These are phyloP conservation scores for Caenorhabditis sp. DNA, from an alignment of 2,888 invertebrate species.

Conservation along the genomic window DNA sequence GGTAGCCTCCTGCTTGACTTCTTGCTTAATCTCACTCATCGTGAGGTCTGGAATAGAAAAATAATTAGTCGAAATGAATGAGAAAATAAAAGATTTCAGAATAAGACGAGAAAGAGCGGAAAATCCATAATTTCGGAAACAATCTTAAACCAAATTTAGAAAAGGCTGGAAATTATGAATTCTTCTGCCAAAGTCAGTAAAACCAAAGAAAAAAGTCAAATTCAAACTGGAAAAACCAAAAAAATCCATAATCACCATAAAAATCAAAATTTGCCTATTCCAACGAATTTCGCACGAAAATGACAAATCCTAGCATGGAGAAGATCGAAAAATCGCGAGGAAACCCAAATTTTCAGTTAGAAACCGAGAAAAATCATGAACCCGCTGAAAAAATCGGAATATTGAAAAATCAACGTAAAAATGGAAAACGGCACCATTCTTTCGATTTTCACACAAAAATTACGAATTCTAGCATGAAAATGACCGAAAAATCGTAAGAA, in stretches of 20 bases:
- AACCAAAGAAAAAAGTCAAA: too few relatives aligned
- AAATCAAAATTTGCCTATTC: too few relatives aligned
- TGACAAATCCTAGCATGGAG: too few relatives aligned
- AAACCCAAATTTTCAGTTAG: neutral
- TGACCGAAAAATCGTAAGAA: neutral
- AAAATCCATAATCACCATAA: neutral
- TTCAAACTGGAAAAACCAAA: too few relatives aligned
- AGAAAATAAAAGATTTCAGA: too few relatives aligned
- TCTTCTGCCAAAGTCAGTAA: neutral
- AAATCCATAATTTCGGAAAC: too few relatives aligned
- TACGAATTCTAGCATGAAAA: too few relatives aligned
- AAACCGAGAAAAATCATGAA: neutral
- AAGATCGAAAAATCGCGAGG: neutral
- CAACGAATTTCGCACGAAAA: too few relatives aligned
- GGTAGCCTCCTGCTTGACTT: slow-evolving; percentile 51
- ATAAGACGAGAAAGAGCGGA: too few relatives aligned
- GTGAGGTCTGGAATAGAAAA: slow-evolving; percentile 20
- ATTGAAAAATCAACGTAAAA: neutral
- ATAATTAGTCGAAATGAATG: too few relatives aligned
- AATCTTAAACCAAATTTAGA: too few relatives aligned
- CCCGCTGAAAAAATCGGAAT: neutral
- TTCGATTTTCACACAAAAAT: too few relatives aligned
- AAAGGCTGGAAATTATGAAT: neutral
- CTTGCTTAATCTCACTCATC: slow-evolving; percentile 63
- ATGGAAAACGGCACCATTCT: neutral